A percentile compares a stretch with the other conserved stretches of the same genome.
Conservation (phyloP, 2,797 vertebrate species). For the Phoebastria nigripes region DNA sequence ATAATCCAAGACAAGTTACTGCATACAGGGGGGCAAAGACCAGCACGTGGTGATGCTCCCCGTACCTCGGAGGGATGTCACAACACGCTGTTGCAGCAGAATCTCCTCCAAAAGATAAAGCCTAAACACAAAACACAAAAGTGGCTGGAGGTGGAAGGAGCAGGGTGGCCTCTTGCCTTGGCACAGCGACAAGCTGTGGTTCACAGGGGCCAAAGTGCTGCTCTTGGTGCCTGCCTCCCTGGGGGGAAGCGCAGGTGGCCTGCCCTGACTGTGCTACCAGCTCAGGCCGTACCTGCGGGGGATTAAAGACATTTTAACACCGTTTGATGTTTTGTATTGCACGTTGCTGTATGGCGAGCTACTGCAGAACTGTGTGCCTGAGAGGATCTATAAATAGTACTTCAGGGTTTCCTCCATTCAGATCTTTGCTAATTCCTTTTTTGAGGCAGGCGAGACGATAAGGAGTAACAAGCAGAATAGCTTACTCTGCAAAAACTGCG, state of each 20-base stretch:
- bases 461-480: neutral
- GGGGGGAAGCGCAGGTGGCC: rapidly evolving
- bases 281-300: rapidly evolving
- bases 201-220: neutral
- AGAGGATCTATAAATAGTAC: too few relatives aligned
- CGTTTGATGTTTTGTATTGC: rapidly evolving
- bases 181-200: rapidly evolving
- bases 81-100: too few relatives aligned
- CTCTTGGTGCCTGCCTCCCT: rapidly evolving
- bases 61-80: neutral
- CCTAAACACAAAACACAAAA: rapidly evolving
- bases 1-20: rapidly evolving
- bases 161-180: neutral
- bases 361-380: neutral
- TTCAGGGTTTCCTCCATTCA: neutral
- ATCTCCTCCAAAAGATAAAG: neutral
- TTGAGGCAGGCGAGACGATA: neutral
- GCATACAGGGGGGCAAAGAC: rapidly evolving
- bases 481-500: neutral
- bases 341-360: rapidly evolving
- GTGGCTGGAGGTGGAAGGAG: neutral
- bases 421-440: neutral
- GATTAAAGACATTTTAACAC: too few relatives aligned
- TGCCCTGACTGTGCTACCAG: neutral
- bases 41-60: neutral